A percentile compares a stretch with the other conserved stretches of the same genome.
Conservation (phyloP, 1,140 invertebrate genomes). For the Teleopsis dalmanni region DNA sequence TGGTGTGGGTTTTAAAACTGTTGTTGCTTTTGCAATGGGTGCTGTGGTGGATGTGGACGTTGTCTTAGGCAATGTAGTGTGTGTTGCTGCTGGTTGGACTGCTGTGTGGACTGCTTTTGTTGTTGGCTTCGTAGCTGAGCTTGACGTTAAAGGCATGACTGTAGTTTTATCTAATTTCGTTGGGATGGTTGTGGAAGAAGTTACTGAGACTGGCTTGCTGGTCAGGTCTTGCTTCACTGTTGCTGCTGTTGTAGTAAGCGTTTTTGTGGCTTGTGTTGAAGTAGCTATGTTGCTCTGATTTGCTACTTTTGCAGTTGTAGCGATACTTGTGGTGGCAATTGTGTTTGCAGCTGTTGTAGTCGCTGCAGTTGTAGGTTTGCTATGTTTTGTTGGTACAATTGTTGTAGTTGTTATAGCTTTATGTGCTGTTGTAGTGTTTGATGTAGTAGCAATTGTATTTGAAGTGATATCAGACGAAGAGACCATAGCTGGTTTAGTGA, state of each 20-base stretch:
- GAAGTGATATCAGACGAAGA: no score
- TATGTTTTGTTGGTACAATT: background rate
- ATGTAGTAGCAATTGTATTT: no score
- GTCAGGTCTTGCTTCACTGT: background rate
- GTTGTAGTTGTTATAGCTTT: constrained; percentile 11
- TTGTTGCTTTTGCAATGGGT: background rate
- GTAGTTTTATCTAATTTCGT: no score
- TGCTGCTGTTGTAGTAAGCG: constrained; percentile 1
- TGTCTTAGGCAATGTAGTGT: no score
- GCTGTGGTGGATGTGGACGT: background rate
- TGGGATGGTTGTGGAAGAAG: no score
- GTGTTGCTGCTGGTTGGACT: no score
- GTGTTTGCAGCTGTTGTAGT: background rate
- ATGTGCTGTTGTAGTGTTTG: no score
- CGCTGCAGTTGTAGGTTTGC: constrained; percentile 5
- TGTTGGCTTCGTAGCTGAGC: no score
- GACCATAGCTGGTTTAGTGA: background rate
- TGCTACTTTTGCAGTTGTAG: background rate
- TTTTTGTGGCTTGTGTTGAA: background rate
- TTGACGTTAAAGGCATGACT: no score
- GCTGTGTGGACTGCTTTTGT: no score
- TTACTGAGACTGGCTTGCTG: no score
- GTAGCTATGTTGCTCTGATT: background rate
- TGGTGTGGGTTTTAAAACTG: no score
- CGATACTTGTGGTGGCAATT: background rate